Conservation (phyloP, 2,888 invertebrate genomes). For the Hypercompe scribonia region DNA sequence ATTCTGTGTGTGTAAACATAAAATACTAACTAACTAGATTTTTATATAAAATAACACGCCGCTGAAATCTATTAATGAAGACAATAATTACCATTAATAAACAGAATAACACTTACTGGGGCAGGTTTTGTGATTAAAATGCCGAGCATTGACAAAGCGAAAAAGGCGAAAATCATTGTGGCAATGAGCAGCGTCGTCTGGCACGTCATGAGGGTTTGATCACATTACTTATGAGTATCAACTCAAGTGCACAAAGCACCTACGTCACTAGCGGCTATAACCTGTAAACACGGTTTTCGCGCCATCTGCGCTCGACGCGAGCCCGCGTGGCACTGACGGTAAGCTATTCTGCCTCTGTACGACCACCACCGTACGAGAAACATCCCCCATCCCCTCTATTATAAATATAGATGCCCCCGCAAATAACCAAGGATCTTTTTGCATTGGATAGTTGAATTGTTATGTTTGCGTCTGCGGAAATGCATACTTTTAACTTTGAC, state of each 20-base stretch:
- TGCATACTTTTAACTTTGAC: slow-evolving; percentile 2
- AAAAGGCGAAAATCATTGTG: slow-evolving; percentile 69
- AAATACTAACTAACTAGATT: neutral
- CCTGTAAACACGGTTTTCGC: slow-evolving; percentile 33
- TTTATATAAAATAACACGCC: neutral
- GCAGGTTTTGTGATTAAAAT: slow-evolving; percentile 59
- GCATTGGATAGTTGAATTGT: slow-evolving; percentile 24
- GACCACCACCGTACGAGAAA: slow-evolving; percentile 19
- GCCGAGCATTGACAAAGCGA: slow-evolving; percentile 65
- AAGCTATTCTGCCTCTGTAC: slow-evolving; percentile 22
- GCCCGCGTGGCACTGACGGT: slow-evolving; percentile 49
- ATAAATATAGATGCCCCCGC: slow-evolving; percentile 43
- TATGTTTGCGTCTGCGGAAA: slow-evolving; percentile 19
- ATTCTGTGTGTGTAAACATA: neutral
- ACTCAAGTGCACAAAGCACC: slow-evolving; percentile 49
- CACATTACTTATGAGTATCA: slow-evolving; percentile 48
- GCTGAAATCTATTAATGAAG: neutral
- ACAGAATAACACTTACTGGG: slow-evolving; percentile 53
- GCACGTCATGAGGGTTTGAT: slow-evolving; percentile 60
- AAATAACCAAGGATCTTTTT: slow-evolving; percentile 34
- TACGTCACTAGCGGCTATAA: slow-evolving; percentile 34
- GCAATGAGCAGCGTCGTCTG: slow-evolving; percentile 57
- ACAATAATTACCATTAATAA: neutral
- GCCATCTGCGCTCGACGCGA: slow-evolving; percentile 36
- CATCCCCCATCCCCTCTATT: slow-evolving; percentile 35